phyloP scores from a whole-genome alignment of 2,797 vertebrate genomes.

The Pangasius larnaudii region DNA sequence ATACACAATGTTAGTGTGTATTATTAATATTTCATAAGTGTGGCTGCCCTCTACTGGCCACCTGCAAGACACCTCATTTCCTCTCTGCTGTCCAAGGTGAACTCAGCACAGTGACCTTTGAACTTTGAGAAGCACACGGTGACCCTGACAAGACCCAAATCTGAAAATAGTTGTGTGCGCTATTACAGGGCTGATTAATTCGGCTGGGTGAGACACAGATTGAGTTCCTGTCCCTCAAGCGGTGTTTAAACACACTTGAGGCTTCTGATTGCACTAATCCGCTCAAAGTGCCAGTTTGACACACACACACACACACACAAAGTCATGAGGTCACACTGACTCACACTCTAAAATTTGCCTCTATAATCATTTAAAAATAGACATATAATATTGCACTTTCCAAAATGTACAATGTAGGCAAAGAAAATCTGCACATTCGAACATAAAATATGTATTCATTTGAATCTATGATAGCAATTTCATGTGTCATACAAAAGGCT shows the following conservation, averaged over 20 bases:
- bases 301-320: background rate
- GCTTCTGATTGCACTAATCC: slow-evolving; percentile 47
- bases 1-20: background rate
- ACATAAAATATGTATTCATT: background rate
- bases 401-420: background rate
- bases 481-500: background rate
- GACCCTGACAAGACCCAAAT: slow-evolving; percentile 5
- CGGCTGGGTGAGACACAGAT: slow-evolving; percentile 43
- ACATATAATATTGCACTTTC: background rate
- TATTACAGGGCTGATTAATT: slow-evolving; percentile 35
- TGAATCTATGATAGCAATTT: background rate
- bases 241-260: slow-evolving; percentile 44
- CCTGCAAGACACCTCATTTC: slow-evolving; percentile 44
- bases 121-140: slow-evolving; percentile 33
- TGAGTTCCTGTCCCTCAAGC: slow-evolving; percentile 49
- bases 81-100: slow-evolving; percentile 38
- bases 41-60: slow-evolving; percentile 24
- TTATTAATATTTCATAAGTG: slow-evolving; percentile 16
- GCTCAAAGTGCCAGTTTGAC: slow-evolving; percentile 1
- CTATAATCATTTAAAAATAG: background rate
- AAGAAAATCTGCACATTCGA: background rate
- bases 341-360: background rate
- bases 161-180: slow-evolving; percentile 7
- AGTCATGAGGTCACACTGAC: slow-evolving; percentile 20
- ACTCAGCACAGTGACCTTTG: slow-evolving; percentile 27